phyloP scores from a whole-genome alignment of 2,888 invertebrate species.

The Myathropa florea region DNA sequence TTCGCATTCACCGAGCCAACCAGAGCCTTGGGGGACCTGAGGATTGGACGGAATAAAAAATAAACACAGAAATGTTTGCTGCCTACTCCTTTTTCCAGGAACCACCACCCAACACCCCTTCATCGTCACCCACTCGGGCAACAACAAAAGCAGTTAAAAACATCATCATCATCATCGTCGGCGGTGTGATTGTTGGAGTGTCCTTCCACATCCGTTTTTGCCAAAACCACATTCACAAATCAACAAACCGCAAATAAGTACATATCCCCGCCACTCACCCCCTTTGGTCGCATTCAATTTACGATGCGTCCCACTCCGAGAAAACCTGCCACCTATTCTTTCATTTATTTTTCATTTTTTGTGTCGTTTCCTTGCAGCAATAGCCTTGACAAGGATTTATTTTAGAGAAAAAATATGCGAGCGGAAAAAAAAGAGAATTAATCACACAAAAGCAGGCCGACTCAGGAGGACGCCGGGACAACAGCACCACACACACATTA shows the following conservation, averaged over 20 bases:
- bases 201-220: slow-evolving; percentile 41
- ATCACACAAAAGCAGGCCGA: slow-evolving; percentile 21
- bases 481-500: slow-evolving; percentile 8
- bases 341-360: slow-evolving; percentile 4
- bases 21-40: not conserved
- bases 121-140: no score
- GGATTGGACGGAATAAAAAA: not conserved
- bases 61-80: not conserved
- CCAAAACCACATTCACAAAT: slow-evolving; percentile 47
- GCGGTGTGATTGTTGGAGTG: not conserved
- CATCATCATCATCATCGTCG: not conserved
- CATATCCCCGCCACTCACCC: slow-evolving; percentile 16
- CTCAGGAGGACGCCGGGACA: slow-evolving; percentile 18
- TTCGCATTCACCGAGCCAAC: not conserved
- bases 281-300: slow-evolving; percentile 27
- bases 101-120: not conserved
- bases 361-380: not conserved
- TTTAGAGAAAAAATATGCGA: slow-evolving; percentile 30
- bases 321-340: not conserved
- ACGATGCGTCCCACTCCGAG: slow-evolving; percentile 9
- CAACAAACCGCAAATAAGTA: slow-evolving; percentile 66
- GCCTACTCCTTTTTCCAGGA: not conserved
- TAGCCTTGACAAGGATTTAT: slow-evolving; percentile 60
- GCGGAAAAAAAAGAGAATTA: slow-evolving; percentile 24
- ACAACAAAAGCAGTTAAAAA: not conserved